A percentile compares a stretch with the other conserved stretches of the same genome.
Conservation (phyloP, 2,113 vertebrate genomes). For the Etia nguti region DNA sequence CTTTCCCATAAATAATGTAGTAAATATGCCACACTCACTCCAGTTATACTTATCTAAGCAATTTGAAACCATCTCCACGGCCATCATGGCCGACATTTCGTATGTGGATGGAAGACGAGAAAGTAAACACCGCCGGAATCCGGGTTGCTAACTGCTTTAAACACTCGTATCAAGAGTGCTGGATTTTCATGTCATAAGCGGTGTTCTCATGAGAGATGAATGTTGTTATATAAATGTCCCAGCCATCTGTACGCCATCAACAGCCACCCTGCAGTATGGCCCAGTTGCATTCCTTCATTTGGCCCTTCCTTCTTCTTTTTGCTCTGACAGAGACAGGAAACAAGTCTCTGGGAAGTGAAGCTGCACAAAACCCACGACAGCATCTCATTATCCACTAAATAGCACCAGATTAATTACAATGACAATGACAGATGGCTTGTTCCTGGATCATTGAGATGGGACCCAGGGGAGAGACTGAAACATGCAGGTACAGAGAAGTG, state of each 20-base stretch:
- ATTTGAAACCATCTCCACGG: not conserved
- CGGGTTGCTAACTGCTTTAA: constrained; percentile 8
- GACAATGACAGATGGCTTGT: constrained; percentile 76
- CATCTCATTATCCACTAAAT: constrained; percentile 77
- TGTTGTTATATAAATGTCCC: not conserved
- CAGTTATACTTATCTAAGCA: constrained; percentile 2
- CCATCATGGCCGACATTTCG: not conserved
- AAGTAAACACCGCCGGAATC: not conserved
- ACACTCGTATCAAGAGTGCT: not conserved
- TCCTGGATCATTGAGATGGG: constrained; percentile 65
- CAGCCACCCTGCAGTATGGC: not conserved
- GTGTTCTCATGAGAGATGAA: not conserved
- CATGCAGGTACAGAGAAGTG: constrained; percentile 52
- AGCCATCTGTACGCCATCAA: constrained; percentile 1
- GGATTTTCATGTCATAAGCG: constrained; percentile 5
- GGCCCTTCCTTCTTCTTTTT: not conserved
- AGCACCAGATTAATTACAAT: constrained; percentile 76
- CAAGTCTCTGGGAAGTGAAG: constrained; percentile 50
- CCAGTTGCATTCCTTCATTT: not conserved
- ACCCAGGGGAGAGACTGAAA: constrained; percentile 37
- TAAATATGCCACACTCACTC: constrained; percentile 36
- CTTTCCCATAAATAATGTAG: constrained; percentile 31
- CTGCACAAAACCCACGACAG: constrained; percentile 66
- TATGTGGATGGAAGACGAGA: not conserved
- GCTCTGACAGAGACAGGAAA: constrained; percentile 31